Evolutionary conservation across 2,797 vertebrate genomes (phyloP), one percentile per base, ranked within the genome.

Genomic region (Varecia variegata): DNA sequence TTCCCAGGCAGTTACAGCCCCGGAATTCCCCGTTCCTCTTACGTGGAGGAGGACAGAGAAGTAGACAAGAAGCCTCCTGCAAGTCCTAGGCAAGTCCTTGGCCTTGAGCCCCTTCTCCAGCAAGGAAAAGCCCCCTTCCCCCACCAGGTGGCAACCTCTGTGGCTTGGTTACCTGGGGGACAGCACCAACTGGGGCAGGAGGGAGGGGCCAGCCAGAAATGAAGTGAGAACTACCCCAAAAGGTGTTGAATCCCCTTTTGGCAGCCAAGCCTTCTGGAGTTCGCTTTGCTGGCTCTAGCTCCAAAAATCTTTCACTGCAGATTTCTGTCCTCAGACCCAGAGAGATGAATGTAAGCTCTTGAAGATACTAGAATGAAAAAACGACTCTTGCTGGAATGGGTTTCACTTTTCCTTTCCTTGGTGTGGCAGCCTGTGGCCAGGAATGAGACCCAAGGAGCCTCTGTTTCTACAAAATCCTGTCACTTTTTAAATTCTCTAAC

Each of bases 401-500:
- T 98, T 98, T 98, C 95, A 40, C 94, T 98, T 98, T 98, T 96
- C 62, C 93, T 97, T 98, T 95, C 82, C 25, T 40, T 0, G 0
- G 7, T 7, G 2, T 21, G 58, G 2, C 68, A n/a, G 35, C 45
- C 95, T 85, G n/a, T 47, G 73, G 4, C 86, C 94, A 68, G 95
- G n/a, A 91, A 40, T 7, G 52, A 94, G 94, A 43, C 89, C 77
- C 35, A 17, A 45, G 43, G 40, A 65, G 3, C 50, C 30, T 58
- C 43, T 85, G 35, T 43, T 86, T 68, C 67, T 45, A 67, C 14
- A 77, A 52, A 47, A 50, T 35, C 15, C 14, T 40, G 35, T 25
- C 71, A 17, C 30, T 35, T 80, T 58, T 35, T 40, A 65, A 32
- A 70, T 25, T 15, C 56, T 7, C 20, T 62, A n/a, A 27, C 3